phyloP scores from a whole-genome alignment of 2,113 vertebrate species.

The Protobothrops flavoviridis region DNA sequence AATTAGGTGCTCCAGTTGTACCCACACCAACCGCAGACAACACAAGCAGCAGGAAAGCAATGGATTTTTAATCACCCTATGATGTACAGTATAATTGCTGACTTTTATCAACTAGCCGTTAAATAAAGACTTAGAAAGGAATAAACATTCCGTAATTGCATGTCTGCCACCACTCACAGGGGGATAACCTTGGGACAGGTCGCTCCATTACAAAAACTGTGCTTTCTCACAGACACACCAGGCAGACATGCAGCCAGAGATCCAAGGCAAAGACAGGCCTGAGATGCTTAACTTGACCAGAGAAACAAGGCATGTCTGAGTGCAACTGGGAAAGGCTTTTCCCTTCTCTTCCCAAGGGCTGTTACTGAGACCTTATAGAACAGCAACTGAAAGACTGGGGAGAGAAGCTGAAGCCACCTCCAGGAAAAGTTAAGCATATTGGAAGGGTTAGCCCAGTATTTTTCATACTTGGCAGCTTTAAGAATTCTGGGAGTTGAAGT shows the following conservation, averaged over 20 bases:
- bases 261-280: not conserved
- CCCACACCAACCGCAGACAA: slow-evolving; percentile 59
- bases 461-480: not conserved
- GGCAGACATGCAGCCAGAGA: not conserved
- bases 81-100: slow-evolving; percentile 63
- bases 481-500: not conserved
- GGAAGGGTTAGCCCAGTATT: not conserved
- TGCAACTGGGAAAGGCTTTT: no score
- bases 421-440: no score
- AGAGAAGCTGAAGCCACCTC: not conserved
- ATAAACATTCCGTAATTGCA: slow-evolving; percentile 64
- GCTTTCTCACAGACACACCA: not conserved
- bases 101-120: slow-evolving; percentile 67
- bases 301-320: not conserved
- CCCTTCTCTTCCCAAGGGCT: not conserved
- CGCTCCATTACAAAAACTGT: slow-evolving; percentile 22
- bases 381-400: not conserved
- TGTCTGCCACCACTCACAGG: slow-evolving; percentile 49
- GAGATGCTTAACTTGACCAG: not conserved
- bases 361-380: not conserved
- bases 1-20: slow-evolving; percentile 58
- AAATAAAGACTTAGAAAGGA: slow-evolving; percentile 64
- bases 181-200: slow-evolving; percentile 49
- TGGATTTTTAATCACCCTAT: slow-evolving; percentile 65
- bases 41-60: slow-evolving; percentile 62